phyloP scores from a whole-genome alignment of 2,797 vertebrate genomes.

The Bradypus variegatus region DNA sequence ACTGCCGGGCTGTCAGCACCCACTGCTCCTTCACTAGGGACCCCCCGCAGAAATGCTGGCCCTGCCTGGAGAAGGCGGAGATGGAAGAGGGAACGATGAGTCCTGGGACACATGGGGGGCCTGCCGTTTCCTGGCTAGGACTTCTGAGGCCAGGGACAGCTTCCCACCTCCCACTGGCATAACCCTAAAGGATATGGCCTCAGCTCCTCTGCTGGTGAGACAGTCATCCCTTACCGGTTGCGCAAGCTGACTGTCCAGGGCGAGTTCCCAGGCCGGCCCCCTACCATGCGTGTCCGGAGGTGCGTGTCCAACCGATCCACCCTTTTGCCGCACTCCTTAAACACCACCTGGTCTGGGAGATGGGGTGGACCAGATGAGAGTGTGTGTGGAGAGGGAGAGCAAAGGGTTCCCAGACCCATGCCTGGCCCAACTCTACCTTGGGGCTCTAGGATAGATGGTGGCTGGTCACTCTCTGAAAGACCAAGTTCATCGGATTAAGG shows the following conservation, averaged over 20 bases:
- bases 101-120: not conserved
- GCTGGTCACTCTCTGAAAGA: conserved; percentile 56
- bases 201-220: not conserved
- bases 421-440: conserved; percentile 54
- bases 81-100: not conserved
- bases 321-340: conserved; percentile 87
- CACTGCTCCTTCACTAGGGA: conserved; percentile 91
- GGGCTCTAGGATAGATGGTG: conserved; percentile 63
- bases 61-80: conserved; percentile 75
- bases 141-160: not conserved
- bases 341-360: conserved; percentile 75
- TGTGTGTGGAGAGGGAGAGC: not conserved
- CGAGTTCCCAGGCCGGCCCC: conserved; percentile 87
- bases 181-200: not conserved
- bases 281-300: conserved; percentile 76
- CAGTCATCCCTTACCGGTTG: conserved; percentile 78
- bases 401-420: not conserved
- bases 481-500: not conserved
- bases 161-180: not conserved
- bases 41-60: conserved; percentile 94
- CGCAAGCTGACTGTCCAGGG: conserved; percentile 97
- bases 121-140: not conserved
- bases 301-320: conserved; percentile 70
- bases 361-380: not conserved
- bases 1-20: conserved; percentile 95